Base-by-base conservation (phyloP, 1,140 invertebrate genomes). In the Procambarus clarkii region DNA sequence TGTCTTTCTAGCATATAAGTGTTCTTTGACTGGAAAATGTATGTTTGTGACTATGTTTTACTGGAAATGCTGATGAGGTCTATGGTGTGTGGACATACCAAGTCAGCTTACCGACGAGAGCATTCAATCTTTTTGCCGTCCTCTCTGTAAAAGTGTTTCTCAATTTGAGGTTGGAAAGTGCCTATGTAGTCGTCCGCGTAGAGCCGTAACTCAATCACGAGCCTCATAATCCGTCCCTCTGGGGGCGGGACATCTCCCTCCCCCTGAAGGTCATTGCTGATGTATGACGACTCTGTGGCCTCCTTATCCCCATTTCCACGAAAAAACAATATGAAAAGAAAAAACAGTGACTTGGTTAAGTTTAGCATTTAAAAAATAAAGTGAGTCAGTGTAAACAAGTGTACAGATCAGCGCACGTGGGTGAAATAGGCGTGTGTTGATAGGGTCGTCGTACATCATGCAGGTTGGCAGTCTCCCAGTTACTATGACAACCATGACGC, bases 151-250 rank as follows among this genome's bases (percentile, higher is more conserved):
- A 86, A 50, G n/a, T 58, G 46, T 89, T 89, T 89, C 80, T 83
- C 83, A 79, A 44, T 77, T 84, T 64, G 44, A 91, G 89, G 76
- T 50, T 69, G 9, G 82, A 58, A 79, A 85, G 89, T 91, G 74
- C 45, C 48, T 71, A n/a, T 79, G 89, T 69, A 85, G 89, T 86
- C 89, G 89, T 91, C 89, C 71, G 89, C 48, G 89, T 91, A 76
- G 89, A 74, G 54, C 89, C 74, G 82, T 91, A 91, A 91, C 89
- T 91, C 82, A 91, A 78, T 91, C 89, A 91, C 74, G 89, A 91
- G 89, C 89, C 89, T 91, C 89, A 91, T 91, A 85, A 91, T 91
- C 89, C 89, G 69, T 91, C 89, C 89, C 89, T 86, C 83, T 85
- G 74, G 81, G 82, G 89, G 89, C 89, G 89, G 89, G 89, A 91